Evolutionary conservation across 2,797 vertebrate genomes (phyloP).

Genomic region (Sebastes jordani): DNA sequence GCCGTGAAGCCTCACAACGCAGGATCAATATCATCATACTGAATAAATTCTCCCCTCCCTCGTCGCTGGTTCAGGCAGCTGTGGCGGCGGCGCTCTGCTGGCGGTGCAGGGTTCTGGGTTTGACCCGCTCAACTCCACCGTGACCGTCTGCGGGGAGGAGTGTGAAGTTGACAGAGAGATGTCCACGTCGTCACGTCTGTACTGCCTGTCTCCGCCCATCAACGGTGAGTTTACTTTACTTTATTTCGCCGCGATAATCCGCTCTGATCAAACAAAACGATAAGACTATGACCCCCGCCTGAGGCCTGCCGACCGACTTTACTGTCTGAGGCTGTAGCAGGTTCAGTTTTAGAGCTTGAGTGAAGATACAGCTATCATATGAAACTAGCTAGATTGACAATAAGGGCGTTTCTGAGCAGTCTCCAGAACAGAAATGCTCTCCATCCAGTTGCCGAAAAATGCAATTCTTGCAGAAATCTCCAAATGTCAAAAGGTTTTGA

Average conservation of each 20-base stretch:
- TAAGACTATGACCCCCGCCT: background rate
- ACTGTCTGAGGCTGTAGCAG: too few relatives aligned
- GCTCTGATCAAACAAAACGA: background rate
- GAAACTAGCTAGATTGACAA: too few relatives aligned
- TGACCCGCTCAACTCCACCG: conserved; percentile 69
- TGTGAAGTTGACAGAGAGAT: conserved; percentile 71
- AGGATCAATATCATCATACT: background rate
- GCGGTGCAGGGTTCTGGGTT: conserved; percentile 84
- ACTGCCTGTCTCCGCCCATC: conserved; percentile 78
- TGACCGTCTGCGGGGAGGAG: conserved; percentile 78
- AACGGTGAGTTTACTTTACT: conserved; percentile 51
- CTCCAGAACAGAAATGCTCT: too few relatives aligned
- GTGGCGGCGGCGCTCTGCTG: conserved; percentile 82
- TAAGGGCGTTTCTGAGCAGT: too few relatives aligned
- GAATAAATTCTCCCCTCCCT: background rate
- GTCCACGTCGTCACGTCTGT: conserved; percentile 74
- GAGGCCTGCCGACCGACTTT: too few relatives aligned
- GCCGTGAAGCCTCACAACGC: background rate
- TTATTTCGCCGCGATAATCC: background rate
- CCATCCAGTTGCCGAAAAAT: too few relatives aligned
- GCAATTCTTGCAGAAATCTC: too few relatives aligned
- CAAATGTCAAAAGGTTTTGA: too few relatives aligned
- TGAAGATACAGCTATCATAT: too few relatives aligned
- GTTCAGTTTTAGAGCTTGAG: too few relatives aligned
- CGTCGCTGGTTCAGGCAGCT: conserved; percentile 79